Percentiles rank a stretch among this genome's conserved stretches.
Conservation (phyloP, 1,140 invertebrate species). For the Lerema accius region DNA sequence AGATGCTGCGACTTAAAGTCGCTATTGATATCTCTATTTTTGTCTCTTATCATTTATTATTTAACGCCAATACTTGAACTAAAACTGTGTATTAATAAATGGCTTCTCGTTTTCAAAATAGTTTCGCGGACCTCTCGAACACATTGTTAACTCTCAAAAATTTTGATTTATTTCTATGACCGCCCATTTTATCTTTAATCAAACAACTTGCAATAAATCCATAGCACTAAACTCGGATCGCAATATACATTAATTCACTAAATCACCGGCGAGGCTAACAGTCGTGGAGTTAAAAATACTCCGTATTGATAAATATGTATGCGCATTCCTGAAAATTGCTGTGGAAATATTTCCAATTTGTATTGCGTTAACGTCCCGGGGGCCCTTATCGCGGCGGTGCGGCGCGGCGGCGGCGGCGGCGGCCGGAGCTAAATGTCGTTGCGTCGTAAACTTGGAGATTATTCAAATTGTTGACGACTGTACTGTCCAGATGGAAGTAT, state of each 20-base stretch:
- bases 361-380: conserved; percentile 18
- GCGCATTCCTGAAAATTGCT: conserved; percentile 29
- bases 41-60: no score
- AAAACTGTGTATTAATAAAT: no score
- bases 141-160: no score
- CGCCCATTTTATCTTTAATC: no score
- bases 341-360: conserved; percentile 35
- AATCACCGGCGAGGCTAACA: conserved; percentile 20
- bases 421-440: conserved; percentile 19
- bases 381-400: conserved; percentile 21
- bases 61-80: no score
- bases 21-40: no score
- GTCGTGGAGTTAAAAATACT: conserved; percentile 27
- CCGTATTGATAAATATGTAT: conserved; percentile 35
- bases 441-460: conserved; percentile 20
- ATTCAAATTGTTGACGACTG: conserved; percentile 15
- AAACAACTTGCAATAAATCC: no score
- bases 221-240: conserved; percentile 29
- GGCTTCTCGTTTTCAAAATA: no score
- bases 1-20: no score
- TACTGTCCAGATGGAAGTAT: not conserved
- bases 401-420: not conserved
- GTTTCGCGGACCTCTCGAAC: no score
- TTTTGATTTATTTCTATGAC: no score
- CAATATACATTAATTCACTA: conserved; percentile 30